A percentile compares a stretch with the other conserved stretches of the same genome.
These are phyloP conservation scores for Apolygus lucorum DNA, from an alignment of 1,140 invertebrate genomes.

Conservation along the genomic window DNA sequence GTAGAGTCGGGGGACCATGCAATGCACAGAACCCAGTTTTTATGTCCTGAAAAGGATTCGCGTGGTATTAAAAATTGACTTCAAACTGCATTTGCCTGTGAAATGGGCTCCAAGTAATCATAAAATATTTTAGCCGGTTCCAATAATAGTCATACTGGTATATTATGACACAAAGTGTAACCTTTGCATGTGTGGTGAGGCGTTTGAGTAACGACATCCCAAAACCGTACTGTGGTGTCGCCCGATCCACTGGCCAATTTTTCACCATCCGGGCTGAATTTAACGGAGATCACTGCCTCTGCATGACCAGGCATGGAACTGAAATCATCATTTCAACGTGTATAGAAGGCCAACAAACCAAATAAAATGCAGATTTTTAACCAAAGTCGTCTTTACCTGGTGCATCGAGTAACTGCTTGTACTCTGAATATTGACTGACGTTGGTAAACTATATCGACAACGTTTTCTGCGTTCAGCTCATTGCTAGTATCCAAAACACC, in stretches of 20 bases:
- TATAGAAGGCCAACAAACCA: too few relatives aligned
- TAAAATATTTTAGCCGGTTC: too few relatives aligned
- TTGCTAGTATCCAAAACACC: conserved; percentile 53
- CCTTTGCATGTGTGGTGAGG: conserved; percentile 81
- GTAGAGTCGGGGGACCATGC: conserved; percentile 90
- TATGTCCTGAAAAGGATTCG: conserved; percentile 66
- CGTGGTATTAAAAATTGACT: too few relatives aligned
- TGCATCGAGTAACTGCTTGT: conserved; percentile 70
- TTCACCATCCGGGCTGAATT: conserved; percentile 87
- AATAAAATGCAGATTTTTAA: too few relatives aligned
- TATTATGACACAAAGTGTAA: too few relatives aligned
- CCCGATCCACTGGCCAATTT: conserved; percentile 92
- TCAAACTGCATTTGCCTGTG: too few relatives aligned
- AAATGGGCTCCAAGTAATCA: too few relatives aligned
- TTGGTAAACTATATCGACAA: conserved; percentile 89
- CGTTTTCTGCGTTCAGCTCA: conserved; percentile 62
- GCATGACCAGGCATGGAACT: conserved; percentile 88
- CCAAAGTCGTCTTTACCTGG: too few relatives aligned
- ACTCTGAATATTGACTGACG: conserved; percentile 95
- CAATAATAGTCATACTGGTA: too few relatives aligned
- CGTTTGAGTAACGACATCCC: conserved; percentile 94
- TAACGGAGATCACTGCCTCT: conserved; percentile 86
- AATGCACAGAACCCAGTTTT: conserved; percentile 92
- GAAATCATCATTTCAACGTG: too few relatives aligned
- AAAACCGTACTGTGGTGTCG: conserved; percentile 93